These are phyloP conservation scores for Amblyjoppa proteus DNA, from an alignment of 2,888 invertebrate genomes.

Conservation along the genomic window DNA sequence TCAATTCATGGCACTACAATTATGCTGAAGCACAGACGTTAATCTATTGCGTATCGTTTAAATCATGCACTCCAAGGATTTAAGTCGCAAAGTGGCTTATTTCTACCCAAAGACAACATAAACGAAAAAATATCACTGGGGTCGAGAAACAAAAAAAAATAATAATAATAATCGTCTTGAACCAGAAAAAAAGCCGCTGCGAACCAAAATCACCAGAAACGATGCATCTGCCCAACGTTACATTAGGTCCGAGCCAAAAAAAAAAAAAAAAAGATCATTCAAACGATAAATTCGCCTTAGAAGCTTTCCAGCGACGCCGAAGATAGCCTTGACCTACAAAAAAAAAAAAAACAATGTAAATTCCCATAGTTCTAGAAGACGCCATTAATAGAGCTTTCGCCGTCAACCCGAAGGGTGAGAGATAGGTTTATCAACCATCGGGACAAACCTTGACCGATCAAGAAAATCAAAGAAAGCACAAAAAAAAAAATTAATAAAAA, in stretches of 20 bases:
- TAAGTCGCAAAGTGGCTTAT: not conserved
- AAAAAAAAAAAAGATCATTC: slow-evolving; percentile 1
- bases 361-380: slow-evolving; percentile 39
- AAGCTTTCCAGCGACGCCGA: slow-evolving; percentile 55
- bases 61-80: not conserved
- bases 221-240: slow-evolving; percentile 18
- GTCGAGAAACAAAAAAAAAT: slow-evolving; percentile 11
- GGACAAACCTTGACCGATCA: slow-evolving; percentile 31
- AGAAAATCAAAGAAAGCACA: not conserved
- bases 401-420: slow-evolving; percentile 44
- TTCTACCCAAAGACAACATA: not conserved
- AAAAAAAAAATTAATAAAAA: slow-evolving; percentile 8
- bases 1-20: slow-evolving; percentile 1
- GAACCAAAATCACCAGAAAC: slow-evolving; percentile 22
- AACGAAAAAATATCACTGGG: slow-evolving; percentile 13
- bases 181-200: not conserved
- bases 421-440: slow-evolving; percentile 31
- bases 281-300: slow-evolving; percentile 35
- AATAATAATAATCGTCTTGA: too few relatives aligned
- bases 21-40: not conserved
- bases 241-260: slow-evolving; percentile 18
- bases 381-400: slow-evolving; percentile 62
- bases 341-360: slow-evolving; percentile 46
- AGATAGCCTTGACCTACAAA: slow-evolving; percentile 42
- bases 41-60: not conserved